Percentiles rank a stretch among this genome's conserved stretches.
These are phyloP conservation scores for Peromyscus melanophrys DNA, from an alignment of 2,797 vertebrate genomes.

Conservation along the genomic window DNA sequence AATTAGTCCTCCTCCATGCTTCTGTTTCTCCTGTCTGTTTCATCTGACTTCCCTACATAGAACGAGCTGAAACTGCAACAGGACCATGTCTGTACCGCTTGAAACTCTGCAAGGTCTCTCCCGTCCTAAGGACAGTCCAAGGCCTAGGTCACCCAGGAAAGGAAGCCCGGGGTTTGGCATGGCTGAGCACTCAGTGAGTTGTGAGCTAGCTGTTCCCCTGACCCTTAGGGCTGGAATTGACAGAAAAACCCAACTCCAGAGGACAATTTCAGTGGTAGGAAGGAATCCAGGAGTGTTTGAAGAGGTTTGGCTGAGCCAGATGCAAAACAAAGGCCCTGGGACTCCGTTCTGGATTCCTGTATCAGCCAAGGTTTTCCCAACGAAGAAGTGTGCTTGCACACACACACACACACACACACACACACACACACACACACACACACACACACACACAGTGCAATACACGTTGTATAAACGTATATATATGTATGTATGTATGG, in stretches of 20 bases:
- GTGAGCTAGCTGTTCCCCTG: background rate
- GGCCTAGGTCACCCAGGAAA: background rate
- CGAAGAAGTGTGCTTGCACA: background rate
- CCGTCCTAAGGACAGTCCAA: background rate
- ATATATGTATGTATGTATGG: background rate
- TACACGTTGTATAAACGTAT: background rate
- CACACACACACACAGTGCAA: background rate
- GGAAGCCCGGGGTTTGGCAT: background rate
- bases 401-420: background rate
- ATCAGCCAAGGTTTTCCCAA: background rate
- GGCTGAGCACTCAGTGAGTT: background rate
- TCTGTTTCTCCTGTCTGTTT: background rate
- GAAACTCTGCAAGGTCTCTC: background rate
- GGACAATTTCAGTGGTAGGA: background rate
- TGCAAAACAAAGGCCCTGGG: background rate
- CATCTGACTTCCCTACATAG: background rate
- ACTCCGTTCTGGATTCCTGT: background rate
- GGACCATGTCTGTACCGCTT: background rate
- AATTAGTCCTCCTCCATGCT: background rate
- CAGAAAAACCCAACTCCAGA: constrained; percentile 22
- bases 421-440: background rate
- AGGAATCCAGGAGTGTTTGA: background rate
- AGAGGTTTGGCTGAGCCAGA: background rate
- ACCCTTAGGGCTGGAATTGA: background rate
- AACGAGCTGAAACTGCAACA: background rate